These are phyloP conservation scores for Trypoxylus dichotomus DNA, from an alignment of 1,140 invertebrate genomes.

Conservation along the genomic window DNA sequence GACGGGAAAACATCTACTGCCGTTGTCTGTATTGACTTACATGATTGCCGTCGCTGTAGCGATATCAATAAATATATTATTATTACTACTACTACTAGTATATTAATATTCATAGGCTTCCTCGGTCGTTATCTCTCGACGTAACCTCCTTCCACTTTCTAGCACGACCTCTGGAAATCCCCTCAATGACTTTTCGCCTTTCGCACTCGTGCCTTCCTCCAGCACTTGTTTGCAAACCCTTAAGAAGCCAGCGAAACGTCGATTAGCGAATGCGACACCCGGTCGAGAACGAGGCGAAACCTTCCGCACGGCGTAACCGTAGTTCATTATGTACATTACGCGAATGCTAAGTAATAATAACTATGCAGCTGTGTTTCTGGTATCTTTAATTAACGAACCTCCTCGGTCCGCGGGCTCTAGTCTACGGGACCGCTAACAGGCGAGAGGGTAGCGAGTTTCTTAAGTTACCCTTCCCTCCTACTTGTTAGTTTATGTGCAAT, in stretches of 20 bases:
- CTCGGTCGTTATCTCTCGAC: too few relatives aligned
- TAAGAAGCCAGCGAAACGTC: conserved; percentile 22
- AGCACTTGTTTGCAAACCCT: neutral
- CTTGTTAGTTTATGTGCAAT: conserved; percentile 22
- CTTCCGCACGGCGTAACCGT: neutral
- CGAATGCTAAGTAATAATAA: conserved; percentile 16
- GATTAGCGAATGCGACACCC: too few relatives aligned
- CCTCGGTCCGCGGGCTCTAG: neutral
- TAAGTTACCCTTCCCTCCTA: conserved; percentile 4
- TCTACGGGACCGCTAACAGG: neutral
- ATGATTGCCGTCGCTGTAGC: too few relatives aligned
- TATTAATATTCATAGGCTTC: too few relatives aligned
- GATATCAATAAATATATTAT: too few relatives aligned
- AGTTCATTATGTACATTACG: neutral
- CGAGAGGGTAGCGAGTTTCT: neutral
- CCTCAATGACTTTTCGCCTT: too few relatives aligned
- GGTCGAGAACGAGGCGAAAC: too few relatives aligned
- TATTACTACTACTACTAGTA: too few relatives aligned
- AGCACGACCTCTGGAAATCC: too few relatives aligned
- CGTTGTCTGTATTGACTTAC: too few relatives aligned
- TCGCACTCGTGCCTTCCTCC: neutral
- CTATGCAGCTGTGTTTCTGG: conserved; percentile 13
- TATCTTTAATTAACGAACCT: conserved; percentile 9
- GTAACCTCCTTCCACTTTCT: too few relatives aligned
- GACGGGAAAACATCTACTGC: too few relatives aligned